Base-by-base conservation (phyloP, 2,113 vertebrate genomes). In the Neogale vison region DNA sequence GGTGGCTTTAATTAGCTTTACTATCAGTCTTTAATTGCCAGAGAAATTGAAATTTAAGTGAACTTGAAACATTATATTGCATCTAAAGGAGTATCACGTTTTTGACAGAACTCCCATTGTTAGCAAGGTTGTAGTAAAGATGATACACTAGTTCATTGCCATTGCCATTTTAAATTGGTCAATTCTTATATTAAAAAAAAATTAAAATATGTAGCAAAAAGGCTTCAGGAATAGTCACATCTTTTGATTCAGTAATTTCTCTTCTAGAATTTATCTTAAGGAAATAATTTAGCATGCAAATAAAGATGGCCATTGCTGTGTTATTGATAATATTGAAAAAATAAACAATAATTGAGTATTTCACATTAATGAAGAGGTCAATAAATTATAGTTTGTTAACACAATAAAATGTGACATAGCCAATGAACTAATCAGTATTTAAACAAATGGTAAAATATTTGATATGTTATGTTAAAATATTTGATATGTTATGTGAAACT, bases 11-110 rank as follows among this genome's bases (percentile, higher is more conserved):
- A 87, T 97, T 93, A 92, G 67, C 55, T 96, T 77, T 86, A 93
- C 39, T 86, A 67, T 92, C 86, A 83, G 55, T 90, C 15, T 95
- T n/a, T 97, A 95, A 87, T 90, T 96, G 86, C 93, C 65, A 85
- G 94, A 88, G 24, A 95, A 95, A 89, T 83, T 52, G 74, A 98
- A 95, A 96, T 95, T 94, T 91, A 98, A 93, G 47, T 95, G 26
- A 92, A 65, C 26, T 79, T 96, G 85, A 97, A 97, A 95, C 14
- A 93, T 50, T 90, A 21, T 36, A 85, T 61, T 93, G 42, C 14
- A 67, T 55, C 90, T 95, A 94, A 95, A 57, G 45, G 82, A 65
- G 21, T 88, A 72, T 84, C n/a, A 74, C 8, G 39, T 96, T 88
- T 94, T 89, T 61, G 29, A 84, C 17, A 92, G 65, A 34, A 93